These are phyloP conservation scores for Poeciliopsis occidentalis DNA, from an alignment of 2,113 vertebrate genomes.

Conservation along the genomic window DNA sequence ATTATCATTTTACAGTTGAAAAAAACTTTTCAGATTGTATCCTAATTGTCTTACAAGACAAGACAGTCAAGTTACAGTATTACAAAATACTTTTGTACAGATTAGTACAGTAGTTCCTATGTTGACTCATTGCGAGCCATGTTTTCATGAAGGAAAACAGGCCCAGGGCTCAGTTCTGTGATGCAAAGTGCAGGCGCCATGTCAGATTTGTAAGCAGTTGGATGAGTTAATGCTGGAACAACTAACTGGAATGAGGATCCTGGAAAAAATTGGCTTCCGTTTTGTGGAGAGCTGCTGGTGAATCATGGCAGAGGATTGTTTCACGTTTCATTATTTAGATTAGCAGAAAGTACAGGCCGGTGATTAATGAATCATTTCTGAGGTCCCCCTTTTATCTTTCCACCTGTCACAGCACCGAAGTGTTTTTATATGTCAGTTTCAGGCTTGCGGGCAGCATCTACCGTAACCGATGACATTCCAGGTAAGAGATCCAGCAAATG, in stretches of 20 bases:
- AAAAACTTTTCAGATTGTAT: constrained; percentile 3
- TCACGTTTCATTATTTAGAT: constrained; percentile 27
- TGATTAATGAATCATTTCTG: constrained; percentile 26
- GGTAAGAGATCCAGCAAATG: constrained; percentile 3
- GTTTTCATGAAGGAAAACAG: constrained; percentile 16
- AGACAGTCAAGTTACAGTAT: constrained; percentile 49
- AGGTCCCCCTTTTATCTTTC: constrained; percentile 16
- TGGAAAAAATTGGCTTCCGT: constrained; percentile 31
- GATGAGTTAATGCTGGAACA: constrained; percentile 16
- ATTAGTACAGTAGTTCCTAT: constrained; percentile 1
- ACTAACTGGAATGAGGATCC: constrained; percentile 3
- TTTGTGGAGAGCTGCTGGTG: background rate
- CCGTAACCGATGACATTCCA: background rate
- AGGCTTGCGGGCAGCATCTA: constrained; percentile 8
- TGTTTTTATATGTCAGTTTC: background rate
- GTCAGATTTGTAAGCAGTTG: constrained; percentile 22
- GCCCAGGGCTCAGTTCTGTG: constrained; percentile 8
- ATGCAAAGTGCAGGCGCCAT: background rate
- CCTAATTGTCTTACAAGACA: constrained; percentile 58
- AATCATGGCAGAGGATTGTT: constrained; percentile 19
- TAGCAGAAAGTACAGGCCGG: constrained; percentile 1
- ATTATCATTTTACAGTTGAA: constrained; percentile 43
- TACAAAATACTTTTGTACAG: constrained; percentile 58
- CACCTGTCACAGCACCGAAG: constrained; percentile 8
- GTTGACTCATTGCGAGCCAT: background rate